Conservation (phyloP, 1,140 invertebrate genomes). For the Cydia pomonella region DNA sequence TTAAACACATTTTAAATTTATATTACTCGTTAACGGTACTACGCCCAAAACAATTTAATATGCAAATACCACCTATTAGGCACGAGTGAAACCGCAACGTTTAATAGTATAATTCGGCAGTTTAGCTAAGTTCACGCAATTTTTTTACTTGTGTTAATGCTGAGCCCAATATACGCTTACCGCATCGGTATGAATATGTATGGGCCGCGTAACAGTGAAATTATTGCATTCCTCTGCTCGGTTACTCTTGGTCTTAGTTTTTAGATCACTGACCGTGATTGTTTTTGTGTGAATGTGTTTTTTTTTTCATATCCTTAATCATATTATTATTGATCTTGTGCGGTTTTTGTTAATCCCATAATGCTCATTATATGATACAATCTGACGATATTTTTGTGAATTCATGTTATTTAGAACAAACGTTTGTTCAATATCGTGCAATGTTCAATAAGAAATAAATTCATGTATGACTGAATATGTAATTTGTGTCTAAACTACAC, state of each 20-base stretch:
- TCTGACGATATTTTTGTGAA: too few species aligned
- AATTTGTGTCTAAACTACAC: too few species aligned
- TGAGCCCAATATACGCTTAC: constrained; percentile 1
- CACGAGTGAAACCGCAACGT: constrained; percentile 2
- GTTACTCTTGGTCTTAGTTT: constrained; percentile 19
- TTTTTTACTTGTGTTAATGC: not conserved
- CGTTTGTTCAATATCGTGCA: too few species aligned
- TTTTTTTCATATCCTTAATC: not conserved
- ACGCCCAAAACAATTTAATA: not conserved
- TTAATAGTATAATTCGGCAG: constrained; percentile 28
- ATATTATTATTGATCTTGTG: not conserved
- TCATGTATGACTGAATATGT: too few species aligned
- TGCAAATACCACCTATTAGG: constrained; percentile 14
- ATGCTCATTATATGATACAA: too few species aligned
- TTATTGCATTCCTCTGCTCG: constrained; percentile 25
- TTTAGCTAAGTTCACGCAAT: constrained; percentile 25
- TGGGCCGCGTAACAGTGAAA: constrained; percentile 21
- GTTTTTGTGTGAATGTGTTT: not conserved
- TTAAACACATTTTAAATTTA: not conserved
- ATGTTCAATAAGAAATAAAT: too few species aligned
- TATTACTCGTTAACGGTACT: not conserved
- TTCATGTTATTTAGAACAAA: too few species aligned
- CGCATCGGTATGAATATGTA: constrained; percentile 24
- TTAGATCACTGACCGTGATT: not conserved
- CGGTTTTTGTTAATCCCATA: too few species aligned